Evolutionary conservation across 2,113 vertebrate species (phyloP).

Genomic region (Maccullochella peelii): DNA sequence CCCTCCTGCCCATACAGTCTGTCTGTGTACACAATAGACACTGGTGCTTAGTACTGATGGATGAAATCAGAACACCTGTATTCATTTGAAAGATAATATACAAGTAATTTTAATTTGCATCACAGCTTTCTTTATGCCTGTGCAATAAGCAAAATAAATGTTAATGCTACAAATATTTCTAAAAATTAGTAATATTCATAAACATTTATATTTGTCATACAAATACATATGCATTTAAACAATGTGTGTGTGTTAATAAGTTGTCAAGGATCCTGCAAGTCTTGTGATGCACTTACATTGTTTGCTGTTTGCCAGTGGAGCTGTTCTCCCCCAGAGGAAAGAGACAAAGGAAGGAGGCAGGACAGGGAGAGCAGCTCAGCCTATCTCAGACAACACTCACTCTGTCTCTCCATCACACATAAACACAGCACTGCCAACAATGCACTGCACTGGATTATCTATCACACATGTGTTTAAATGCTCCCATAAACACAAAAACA

Average conservation of each 20-base stretch:
- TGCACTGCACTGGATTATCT: conserved; percentile 64
- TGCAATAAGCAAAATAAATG: background rate
- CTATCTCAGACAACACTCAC: conserved; percentile 83
- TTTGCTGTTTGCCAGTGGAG: conserved; percentile 83
- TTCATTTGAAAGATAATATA: conserved; percentile 55
- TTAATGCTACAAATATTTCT: background rate
- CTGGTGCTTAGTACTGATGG: conserved; percentile 60
- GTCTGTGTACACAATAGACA: conserved; percentile 77
- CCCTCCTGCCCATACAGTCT: conserved; percentile 74
- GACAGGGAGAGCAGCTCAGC: conserved; percentile 74
- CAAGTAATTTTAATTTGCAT: background rate
- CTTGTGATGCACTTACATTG: conserved; percentile 80
- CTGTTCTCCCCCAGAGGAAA: conserved; percentile 75
- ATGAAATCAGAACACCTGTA: conserved; percentile 74
- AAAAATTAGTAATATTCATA: background rate
- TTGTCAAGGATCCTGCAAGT: conserved; percentile 69
- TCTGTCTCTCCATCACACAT: conserved; percentile 73
- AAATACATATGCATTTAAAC: conserved; percentile 11
- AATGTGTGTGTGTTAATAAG: conserved; percentile 40
- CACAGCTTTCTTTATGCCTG: conserved; percentile 2
- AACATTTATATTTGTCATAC: conserved; percentile 10
- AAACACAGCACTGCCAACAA: conserved; percentile 68
- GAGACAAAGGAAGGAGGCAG: conserved; percentile 82
- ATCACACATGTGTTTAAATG: conserved; percentile 52
- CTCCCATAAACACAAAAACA: conserved; percentile 53